Base-by-base conservation (phyloP, 2,113 vertebrate genomes). In the Chaetodon trifascialis region DNA sequence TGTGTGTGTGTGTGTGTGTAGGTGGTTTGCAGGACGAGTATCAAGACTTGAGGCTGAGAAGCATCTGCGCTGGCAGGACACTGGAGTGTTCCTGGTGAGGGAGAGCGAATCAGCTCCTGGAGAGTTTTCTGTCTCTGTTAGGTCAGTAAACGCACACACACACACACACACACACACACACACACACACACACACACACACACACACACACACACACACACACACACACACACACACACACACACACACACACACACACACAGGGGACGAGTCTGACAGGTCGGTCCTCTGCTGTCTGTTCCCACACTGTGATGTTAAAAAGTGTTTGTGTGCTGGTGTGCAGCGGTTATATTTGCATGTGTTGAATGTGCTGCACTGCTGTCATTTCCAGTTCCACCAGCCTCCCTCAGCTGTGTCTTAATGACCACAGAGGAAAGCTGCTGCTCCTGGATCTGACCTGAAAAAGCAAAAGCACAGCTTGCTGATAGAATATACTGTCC, bases 101-200 rank as follows among this genome's bases (percentile, higher is more conserved):
- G 97, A 98, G 82, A 98, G 97, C 0, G 98, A 99, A 94, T 99
- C 97, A 15, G 90, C 96, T 15, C 98, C 97, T 0, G 98, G 98
- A 4, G 97, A 97, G 71, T 99, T 99, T 94, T 99, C 97, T 0
- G 89, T 99, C 73, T 99, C 97, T 0, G 97, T 99, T 75, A 99
- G 95, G 98, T 99, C 85, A 96, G 96, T 89, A 10, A 86, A 82
- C 11, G 15, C 78, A 84, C 38, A 30, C 30, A 30, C 30, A 30
- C 30, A 30, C 77, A 16, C 70, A 55, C 3, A 14, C 1, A 0
- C 21, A n/a, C n/a, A n/a, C n/a, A n/a, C n/a, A n/a, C n/a, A n/a
- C n/a, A n/a, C n/a, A n/a, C n/a, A n/a, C n/a, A n/a, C n/a, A 60
- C 42, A 44, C 38, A 6, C 56, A 59, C 11, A 47, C 34, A 11